Evolutionary conservation across 2,797 vertebrate genomes (phyloP).

Genomic region (Xenentodon cancila): DNA sequence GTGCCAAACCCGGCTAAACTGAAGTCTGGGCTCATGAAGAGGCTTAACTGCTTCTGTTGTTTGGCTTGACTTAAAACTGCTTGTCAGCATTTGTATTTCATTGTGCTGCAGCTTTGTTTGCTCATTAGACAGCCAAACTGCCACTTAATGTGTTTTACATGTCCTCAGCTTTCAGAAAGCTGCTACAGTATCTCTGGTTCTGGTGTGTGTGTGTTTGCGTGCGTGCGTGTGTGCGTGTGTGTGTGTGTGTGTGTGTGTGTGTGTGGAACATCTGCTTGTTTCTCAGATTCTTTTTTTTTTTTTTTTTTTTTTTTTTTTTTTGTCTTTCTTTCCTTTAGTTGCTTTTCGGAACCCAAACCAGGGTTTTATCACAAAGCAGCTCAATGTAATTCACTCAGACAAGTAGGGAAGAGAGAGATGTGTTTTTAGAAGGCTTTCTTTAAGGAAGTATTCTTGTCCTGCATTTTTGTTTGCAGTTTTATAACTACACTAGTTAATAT

Average conservation of each 20-base stretch:
- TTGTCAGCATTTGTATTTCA: conserved; percentile 56
- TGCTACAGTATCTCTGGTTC: conserved; percentile 84
- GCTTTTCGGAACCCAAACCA: conserved; percentile 44
- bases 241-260: background rate
- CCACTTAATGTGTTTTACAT: conserved; percentile 75
- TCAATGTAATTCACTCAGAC: conserved; percentile 21
- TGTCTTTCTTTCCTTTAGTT: conserved; percentile 37
- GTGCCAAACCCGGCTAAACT: conserved; percentile 52
- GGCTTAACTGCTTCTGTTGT: conserved; percentile 39
- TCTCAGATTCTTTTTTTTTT: conserved; percentile 35
- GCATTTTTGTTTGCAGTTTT: conserved; percentile 17
- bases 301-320: conserved; percentile 19
- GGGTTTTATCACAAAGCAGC: conserved; percentile 68
- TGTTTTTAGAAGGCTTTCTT: conserved; percentile 15
- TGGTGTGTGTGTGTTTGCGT: conserved; percentile 81
- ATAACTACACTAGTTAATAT: conserved; percentile 5
- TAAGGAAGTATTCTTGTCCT: background rate
- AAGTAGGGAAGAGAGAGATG: background rate
- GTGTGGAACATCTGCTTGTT: conserved; percentile 70
- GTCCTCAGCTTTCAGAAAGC: conserved; percentile 86
- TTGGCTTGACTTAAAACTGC: conserved; percentile 49
- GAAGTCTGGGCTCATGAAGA: conserved; percentile 33
- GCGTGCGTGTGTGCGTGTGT: conserved; percentile 33
- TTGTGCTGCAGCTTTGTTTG: conserved; percentile 69
- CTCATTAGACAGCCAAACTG: conserved; percentile 72